These are phyloP conservation scores for Pseudopodoces humilis DNA, from an alignment of 2,113 vertebrate genomes.

Conservation along the genomic window DNA sequence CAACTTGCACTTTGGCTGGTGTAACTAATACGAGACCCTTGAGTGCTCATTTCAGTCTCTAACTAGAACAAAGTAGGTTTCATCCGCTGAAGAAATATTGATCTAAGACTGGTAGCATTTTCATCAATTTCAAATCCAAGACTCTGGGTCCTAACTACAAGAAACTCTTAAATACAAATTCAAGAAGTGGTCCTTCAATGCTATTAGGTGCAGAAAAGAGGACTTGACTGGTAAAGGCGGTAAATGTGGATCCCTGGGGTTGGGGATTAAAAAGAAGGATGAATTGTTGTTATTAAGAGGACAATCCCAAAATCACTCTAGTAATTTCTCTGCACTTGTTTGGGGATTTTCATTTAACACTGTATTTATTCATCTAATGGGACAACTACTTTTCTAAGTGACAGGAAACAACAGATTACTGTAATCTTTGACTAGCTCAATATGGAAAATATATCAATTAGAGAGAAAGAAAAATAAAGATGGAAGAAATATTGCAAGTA, in stretches of 20 bases:
- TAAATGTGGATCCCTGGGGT: not conserved
- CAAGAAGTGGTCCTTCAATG: not conserved
- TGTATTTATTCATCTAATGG: not conserved
- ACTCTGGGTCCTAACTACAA: not conserved
- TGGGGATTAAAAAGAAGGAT: not conserved
- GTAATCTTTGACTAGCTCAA: not conserved
- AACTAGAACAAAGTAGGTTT: not conserved
- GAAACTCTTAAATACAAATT: not conserved
- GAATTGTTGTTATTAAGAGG: not conserved
- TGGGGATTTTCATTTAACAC: not conserved
- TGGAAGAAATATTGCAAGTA: not conserved
- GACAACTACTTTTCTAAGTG: not conserved
- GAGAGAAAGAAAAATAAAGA: not conserved
- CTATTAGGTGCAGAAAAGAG: not conserved
- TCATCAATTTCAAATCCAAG: not conserved
- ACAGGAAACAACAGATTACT: not conserved
- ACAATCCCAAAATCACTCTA: slow-evolving; percentile 1
- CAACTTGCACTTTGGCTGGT: not conserved
- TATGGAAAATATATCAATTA: not conserved
- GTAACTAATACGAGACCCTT: not conserved
- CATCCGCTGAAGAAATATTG: not conserved
- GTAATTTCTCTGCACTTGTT: not conserved
- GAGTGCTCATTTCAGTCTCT: not conserved
- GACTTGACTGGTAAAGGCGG: not conserved
- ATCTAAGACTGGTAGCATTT: not conserved